These are phyloP conservation scores for Cranoglanis bouderius DNA, from an alignment of 2,113 vertebrate species.

Conservation along the genomic window DNA sequence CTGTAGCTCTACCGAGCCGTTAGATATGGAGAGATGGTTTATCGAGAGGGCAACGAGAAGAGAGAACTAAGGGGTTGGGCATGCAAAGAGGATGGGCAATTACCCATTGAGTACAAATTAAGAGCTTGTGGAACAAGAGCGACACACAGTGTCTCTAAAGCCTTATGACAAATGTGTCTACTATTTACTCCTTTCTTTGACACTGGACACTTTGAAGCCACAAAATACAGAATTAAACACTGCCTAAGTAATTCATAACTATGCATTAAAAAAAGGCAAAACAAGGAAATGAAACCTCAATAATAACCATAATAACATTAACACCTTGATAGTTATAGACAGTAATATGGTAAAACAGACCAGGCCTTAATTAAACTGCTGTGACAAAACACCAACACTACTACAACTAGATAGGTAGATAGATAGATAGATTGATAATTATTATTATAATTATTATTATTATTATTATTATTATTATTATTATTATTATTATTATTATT, in stretches of 20 bases:
- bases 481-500: too few species aligned
- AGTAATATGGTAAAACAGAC: too few species aligned
- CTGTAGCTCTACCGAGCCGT: background rate
- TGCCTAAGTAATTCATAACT: background rate
- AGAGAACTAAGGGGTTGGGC: background rate
- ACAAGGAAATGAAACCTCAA: background rate
- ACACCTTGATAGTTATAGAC: background rate
- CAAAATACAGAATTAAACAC: background rate
- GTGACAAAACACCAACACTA: background rate
- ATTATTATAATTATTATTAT: too few species aligned
- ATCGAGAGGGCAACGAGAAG: background rate
- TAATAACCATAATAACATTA: background rate
- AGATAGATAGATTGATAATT: too few species aligned
- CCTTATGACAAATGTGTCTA: background rate
- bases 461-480: too few species aligned
- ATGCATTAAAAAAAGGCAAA: background rate
- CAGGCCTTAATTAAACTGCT: background rate
- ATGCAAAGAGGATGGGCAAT: conserved; percentile 15
- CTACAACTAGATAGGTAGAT: too few species aligned
- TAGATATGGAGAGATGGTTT: background rate
- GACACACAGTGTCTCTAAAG: conserved; percentile 30
- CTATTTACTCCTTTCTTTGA: background rate
- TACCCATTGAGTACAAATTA: background rate
- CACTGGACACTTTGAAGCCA: background rate
- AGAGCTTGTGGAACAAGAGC: conserved; percentile 32